Conservation (phyloP, 2,797 vertebrate species). For the Furcifer pardalis region DNA sequence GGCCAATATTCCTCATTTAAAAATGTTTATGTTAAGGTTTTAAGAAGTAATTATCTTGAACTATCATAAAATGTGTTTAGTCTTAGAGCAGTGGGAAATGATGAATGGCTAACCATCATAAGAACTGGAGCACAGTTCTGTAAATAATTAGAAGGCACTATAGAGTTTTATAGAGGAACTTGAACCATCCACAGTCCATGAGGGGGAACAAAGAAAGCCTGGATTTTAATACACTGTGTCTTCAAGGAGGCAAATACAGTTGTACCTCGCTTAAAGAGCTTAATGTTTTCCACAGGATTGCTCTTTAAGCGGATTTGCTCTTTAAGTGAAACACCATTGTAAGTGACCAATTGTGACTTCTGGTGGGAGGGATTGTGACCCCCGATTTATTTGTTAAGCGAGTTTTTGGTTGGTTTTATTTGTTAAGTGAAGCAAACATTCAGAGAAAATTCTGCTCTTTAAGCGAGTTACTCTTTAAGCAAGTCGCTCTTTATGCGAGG, state of each 20-base stretch:
- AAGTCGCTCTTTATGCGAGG: too few species aligned
- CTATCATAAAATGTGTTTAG: constrained; percentile 38
- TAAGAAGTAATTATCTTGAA: constrained; percentile 37
- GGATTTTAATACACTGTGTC: not conserved
- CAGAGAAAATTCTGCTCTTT: too few species aligned
- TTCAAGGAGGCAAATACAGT: constrained; percentile 37
- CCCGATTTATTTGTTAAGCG: too few species aligned
- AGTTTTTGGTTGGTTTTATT: too few species aligned
- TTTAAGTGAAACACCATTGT: too few species aligned
- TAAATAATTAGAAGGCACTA: constrained; percentile 22
- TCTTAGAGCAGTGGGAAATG: constrained; percentile 15
- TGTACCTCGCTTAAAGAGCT: too few species aligned
- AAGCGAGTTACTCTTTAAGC: too few species aligned
- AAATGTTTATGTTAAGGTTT: constrained; percentile 41
- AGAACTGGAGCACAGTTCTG: constrained; percentile 26
- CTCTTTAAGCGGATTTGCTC: too few species aligned
- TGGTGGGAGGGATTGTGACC: too few species aligned
- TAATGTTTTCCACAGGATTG: too few species aligned
- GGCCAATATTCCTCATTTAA: constrained; percentile 39
- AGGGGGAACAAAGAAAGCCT: constrained; percentile 6
- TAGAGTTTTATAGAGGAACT: constrained; percentile 1
- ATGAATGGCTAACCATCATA: constrained; percentile 30
- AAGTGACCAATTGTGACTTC: too few species aligned
- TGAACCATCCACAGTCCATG: not conserved
- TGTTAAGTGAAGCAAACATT: too few species aligned